A percentile compares a stretch with the other conserved stretches of the same genome.
Conservation (phyloP, 2,113 vertebrate species). For the Miniopterus natalensis region DNA sequence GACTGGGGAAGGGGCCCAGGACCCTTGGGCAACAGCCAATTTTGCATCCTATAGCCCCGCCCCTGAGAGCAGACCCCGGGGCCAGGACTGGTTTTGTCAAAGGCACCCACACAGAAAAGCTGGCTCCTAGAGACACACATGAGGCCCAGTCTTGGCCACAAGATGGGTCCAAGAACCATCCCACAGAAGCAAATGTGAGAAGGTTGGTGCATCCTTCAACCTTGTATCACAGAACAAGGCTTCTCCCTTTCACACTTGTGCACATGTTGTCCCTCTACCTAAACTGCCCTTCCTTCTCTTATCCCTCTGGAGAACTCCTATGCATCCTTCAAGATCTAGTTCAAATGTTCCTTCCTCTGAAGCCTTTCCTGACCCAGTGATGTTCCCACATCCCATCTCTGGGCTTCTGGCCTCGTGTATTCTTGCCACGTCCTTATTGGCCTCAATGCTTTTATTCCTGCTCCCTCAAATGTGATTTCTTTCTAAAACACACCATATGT, state of each 20-base stretch:
- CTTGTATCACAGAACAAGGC: neutral
- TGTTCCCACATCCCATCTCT: neutral
- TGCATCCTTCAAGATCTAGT: neutral
- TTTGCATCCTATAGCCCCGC: neutral
- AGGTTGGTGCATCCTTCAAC: neutral
- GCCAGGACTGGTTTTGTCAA: neutral
- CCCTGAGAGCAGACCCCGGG: neutral
- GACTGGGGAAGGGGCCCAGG: neutral
- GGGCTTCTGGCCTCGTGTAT: neutral
- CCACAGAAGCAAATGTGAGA: neutral
- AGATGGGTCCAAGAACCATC: neutral
- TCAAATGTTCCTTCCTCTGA: neutral
- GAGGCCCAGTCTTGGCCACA: neutral
- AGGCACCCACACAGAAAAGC: neutral
- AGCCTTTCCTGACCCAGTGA: neutral
- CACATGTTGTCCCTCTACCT: no score
- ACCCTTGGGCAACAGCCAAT: neutral
- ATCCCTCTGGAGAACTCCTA: neutral
- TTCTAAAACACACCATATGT: neutral
- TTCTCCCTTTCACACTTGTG: neutral
- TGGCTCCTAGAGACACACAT: neutral
- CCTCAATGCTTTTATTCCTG: neutral
- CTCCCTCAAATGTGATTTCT: neutral
- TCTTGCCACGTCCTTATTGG: neutral
- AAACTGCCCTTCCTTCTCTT: neutral